A percentile compares a stretch with the other conserved stretches of the same genome.
Conservation (phyloP, 2,113 vertebrate species). For the Tympanuchus pallidicinctus region DNA sequence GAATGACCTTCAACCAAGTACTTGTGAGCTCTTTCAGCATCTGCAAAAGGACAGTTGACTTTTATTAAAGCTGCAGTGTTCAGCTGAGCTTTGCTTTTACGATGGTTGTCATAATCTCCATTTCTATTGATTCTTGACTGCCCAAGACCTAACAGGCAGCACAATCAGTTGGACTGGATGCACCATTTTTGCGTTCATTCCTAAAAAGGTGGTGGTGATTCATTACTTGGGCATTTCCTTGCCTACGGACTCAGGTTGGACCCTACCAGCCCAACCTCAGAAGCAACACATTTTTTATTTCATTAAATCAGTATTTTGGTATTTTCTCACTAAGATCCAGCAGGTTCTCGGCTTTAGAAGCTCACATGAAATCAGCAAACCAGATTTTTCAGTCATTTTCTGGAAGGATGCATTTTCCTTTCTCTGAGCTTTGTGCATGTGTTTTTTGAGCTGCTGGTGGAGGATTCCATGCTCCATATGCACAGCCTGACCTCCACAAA, state of each 20-base stretch:
- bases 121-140: not conserved
- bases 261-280: not conserved
- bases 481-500: not conserved
- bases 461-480: not conserved
- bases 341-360: not conserved
- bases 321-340: not conserved
- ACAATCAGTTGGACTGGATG: not conserved
- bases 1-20: not conserved
- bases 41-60: not conserved
- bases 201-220: not conserved
- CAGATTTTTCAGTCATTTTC: not conserved
- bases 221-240: not conserved
- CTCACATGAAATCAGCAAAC: not conserved
- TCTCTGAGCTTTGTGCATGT: not conserved
- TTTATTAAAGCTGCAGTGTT: not conserved
- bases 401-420: not conserved
- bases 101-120: not conserved
- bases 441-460: not conserved
- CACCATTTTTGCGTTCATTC: not conserved
- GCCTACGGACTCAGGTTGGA: not conserved
- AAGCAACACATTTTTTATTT: not conserved
- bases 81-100: not conserved
- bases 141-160: not conserved
- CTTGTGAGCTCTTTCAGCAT: rapidly evolving
- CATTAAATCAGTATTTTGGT: not conserved